Evolutionary conservation across 2,888 invertebrate genomes (phyloP), one percentile per base, ranked within the genome.

Genomic region (Nysson spinosus): DNA sequence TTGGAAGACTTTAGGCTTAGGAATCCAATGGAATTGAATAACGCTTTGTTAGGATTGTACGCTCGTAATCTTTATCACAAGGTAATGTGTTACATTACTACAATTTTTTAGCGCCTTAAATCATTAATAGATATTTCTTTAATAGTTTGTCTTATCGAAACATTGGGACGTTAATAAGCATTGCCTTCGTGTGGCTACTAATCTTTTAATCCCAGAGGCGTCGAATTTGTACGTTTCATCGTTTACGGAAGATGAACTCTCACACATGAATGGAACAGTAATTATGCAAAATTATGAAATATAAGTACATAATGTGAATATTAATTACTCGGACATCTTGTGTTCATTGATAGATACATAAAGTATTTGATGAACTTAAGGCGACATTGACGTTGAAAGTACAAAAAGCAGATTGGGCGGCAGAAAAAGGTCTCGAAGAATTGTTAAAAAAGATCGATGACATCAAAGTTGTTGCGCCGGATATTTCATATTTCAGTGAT

Each of bases 181-280:
- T 9, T 83, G 83, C 28, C 56, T 80, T 16, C 60, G 66, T 4
- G 57, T 69, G 0, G 63, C 81, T 2, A 50, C 52, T 4, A 72
- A 76, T 32, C 62, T 75, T 7, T 47, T 83, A 60, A 30, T 60
- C 4, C 26, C 61, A 17, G 77, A 80, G 69, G 81, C 80, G 4
- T 77, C 77, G 3, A 43, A 20, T 32, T 64, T 82, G 56, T 81
- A 82, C 44, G 63, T 77, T 24, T 78, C 77, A n/a, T 79, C 81
- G 6, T 79, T 81, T 44, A 51, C 69, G 4, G 14, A 43, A 0
- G 35, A 56, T 6, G 69, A 83, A 56, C 62, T 77, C 14, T 1
- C 7, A 5, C 19, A 46, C 7, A 81, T 79, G 66, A 62, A 58
- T 37, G 12, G 12, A n/a, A 65, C 57, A 49, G 78, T 80, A 67